Percentiles rank a stretch among this genome's conserved stretches.
These are phyloP conservation scores for Manacus vitellinus DNA, from an alignment of 2,113 vertebrate genomes.

Conservation along the genomic window DNA sequence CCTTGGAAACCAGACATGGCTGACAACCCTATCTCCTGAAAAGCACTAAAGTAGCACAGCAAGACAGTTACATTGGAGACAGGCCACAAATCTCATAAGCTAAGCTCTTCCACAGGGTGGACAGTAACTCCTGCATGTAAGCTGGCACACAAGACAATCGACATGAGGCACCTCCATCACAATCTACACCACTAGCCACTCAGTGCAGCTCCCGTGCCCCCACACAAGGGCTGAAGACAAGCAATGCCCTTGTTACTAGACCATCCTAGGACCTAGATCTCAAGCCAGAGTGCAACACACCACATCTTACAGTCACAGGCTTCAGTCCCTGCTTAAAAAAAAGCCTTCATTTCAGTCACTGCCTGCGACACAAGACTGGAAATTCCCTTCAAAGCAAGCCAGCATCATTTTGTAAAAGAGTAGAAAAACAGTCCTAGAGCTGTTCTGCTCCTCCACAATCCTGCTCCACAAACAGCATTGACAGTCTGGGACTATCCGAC, in stretches of 20 bases:
- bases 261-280: neutral
- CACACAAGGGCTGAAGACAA: neutral
- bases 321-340: neutral
- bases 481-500: neutral
- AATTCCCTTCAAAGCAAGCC: neutral
- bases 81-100: neutral
- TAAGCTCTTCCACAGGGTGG: neutral
- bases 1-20: neutral
- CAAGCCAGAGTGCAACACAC: neutral
- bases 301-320: neutral
- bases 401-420: neutral
- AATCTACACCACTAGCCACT: neutral
- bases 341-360: neutral
- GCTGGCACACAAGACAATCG: neutral
- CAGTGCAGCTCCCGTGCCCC: fast-evolving
- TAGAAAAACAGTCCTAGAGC: neutral
- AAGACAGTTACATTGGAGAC: neutral
- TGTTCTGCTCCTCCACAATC: neutral
- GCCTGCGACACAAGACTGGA: neutral
- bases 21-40: neutral
- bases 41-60: fast-evolving
- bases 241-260: neutral
- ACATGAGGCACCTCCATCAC: neutral
- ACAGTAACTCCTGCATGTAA: neutral
- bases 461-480: neutral